phyloP scores from a whole-genome alignment of 2,797 vertebrate genomes.

The Meriones psammophilus region DNA sequence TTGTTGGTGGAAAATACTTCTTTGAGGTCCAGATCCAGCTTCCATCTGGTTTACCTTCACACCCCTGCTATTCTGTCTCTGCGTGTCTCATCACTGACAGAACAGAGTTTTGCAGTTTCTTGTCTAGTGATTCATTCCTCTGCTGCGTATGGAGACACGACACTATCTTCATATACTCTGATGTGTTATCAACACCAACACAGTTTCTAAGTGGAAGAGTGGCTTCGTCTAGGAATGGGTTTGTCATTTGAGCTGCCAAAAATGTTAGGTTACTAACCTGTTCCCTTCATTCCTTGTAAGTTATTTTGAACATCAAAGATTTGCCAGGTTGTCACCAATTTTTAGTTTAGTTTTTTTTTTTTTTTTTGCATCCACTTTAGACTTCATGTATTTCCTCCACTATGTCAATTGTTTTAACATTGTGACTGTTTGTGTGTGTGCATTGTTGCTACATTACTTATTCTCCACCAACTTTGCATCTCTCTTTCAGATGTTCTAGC shows the following conservation, averaged over 20 bases:
- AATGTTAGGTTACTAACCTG: not conserved
- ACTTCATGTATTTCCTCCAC: not conserved
- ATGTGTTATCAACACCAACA: not conserved
- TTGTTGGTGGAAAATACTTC: not conserved
- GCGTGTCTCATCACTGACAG: not conserved
- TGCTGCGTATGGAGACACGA: not conserved
- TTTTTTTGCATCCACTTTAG: not conserved
- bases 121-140: not conserved
- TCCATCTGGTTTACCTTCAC: not conserved
- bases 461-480: not conserved
- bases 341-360: not conserved
- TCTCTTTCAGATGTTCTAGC: not conserved
- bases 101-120: not conserved
- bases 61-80: not conserved
- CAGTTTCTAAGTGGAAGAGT: conserved; percentile 14
- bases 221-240: not conserved
- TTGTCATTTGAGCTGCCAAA: conserved; percentile 4
- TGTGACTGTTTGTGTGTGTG: not conserved
- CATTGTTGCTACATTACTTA: not conserved
- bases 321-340: not conserved
- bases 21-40: not conserved
- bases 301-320: not conserved
- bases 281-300: not conserved
- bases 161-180: not conserved
- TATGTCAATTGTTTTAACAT: not conserved